phyloP scores from a whole-genome alignment of 2,888 invertebrate genomes.

The Melieria omissa region DNA sequence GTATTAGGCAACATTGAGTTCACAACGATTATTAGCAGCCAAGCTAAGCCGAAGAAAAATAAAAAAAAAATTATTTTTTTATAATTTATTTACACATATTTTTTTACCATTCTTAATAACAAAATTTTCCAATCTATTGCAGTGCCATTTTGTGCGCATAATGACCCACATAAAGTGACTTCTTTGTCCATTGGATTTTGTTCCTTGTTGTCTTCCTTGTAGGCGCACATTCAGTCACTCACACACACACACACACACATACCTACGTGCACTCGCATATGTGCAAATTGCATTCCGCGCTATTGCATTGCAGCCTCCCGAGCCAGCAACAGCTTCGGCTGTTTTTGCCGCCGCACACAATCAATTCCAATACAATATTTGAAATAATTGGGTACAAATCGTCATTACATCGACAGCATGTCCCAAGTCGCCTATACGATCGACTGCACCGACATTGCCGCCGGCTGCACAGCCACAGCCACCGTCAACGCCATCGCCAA shows the following conservation, averaged over 20 bases:
- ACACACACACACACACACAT: background rate
- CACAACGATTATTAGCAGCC: too few relatives aligned
- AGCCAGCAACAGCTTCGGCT: conserved; percentile 4
- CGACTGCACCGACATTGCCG: conserved; percentile 4
- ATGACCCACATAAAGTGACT: too few relatives aligned
- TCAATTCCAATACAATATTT: conserved; percentile 62
- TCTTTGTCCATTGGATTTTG: too few relatives aligned
- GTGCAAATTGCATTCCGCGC: background rate
- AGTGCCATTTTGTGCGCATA: too few relatives aligned
- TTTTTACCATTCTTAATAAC: too few relatives aligned
- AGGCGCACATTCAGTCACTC: background rate
- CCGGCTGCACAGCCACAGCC: conserved; percentile 32
- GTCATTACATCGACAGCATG: conserved; percentile 51
- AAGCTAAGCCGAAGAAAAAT: too few relatives aligned
- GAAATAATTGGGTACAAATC: conserved; percentile 64
- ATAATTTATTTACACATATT: too few relatives aligned
- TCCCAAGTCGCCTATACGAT: conserved; percentile 24
- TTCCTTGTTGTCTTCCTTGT: too few relatives aligned
- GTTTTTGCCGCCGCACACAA: conserved; percentile 43
- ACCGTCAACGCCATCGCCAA: conserved; percentile 29
- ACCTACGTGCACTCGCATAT: background rate
- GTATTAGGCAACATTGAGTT: too few relatives aligned
- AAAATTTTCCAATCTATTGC: too few relatives aligned
- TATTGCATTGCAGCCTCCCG: background rate
- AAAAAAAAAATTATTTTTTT: too few relatives aligned